Conservation (phyloP, 2,797 vertebrate species). For the Notolabrus celidotus region DNA sequence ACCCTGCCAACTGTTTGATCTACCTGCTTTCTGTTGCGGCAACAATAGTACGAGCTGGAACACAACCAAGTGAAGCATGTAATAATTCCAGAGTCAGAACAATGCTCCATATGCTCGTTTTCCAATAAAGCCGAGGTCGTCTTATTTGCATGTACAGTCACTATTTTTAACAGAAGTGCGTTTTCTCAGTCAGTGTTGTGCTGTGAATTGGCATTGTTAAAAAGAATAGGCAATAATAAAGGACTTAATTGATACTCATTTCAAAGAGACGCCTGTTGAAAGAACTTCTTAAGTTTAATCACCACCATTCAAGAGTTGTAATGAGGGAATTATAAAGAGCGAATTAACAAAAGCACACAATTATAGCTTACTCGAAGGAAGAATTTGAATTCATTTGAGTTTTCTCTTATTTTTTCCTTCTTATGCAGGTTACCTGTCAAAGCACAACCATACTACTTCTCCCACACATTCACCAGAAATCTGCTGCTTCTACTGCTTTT, state of each 20-base stretch:
- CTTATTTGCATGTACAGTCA: constrained; percentile 45
- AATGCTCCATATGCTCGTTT: constrained; percentile 60
- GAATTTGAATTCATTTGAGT: constrained; percentile 62
- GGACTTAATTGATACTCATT: constrained; percentile 81
- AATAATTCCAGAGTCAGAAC: constrained; percentile 61
- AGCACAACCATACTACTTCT: constrained; percentile 45
- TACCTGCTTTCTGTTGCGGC: constrained; percentile 64
- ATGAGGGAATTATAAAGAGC: constrained; percentile 79
- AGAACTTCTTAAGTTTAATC: constrained; percentile 80
- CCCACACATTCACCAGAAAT: constrained; percentile 50
- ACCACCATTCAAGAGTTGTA: constrained; percentile 76
- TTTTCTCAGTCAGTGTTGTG: constrained; percentile 57
- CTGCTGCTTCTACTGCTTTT: constrained; percentile 52
- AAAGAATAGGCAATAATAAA: constrained; percentile 80
- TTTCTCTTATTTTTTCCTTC: constrained; percentile 23
- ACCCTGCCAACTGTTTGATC: constrained; percentile 57
- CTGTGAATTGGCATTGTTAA: constrained; percentile 71
- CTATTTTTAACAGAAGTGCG: constrained; percentile 48
- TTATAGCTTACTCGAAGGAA: constrained; percentile 67
- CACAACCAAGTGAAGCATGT: constrained; percentile 51
- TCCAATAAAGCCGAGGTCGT: constrained; percentile 58
- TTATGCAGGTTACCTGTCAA: constrained; percentile 67
- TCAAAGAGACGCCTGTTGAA: constrained; percentile 82
- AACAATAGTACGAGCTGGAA: constrained; percentile 49
- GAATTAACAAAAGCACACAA: constrained; percentile 79